Conservation (phyloP, 2,797 vertebrate genomes). For the Harpagifer antarcticus region DNA sequence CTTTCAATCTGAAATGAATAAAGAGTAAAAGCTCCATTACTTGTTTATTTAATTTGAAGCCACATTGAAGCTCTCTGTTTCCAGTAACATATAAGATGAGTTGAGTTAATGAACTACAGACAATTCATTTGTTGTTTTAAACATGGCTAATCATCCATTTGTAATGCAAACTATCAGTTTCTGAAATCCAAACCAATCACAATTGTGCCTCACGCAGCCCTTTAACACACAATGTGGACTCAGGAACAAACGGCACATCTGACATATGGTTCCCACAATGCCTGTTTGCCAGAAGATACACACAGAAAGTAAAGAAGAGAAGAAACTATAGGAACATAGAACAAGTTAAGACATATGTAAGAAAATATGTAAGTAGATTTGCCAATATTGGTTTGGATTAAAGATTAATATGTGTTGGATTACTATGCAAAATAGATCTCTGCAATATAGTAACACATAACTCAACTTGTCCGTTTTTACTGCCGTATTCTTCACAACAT, state of each 20-base stretch:
- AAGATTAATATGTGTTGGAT: background rate
- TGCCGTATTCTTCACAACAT: slow-evolving; percentile 4
- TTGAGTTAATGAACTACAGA: slow-evolving; percentile 47
- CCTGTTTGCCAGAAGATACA: slow-evolving; percentile 40
- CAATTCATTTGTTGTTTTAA: slow-evolving; percentile 44
- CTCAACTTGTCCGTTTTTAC: slow-evolving; percentile 12
- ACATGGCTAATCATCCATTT: slow-evolving; percentile 48
- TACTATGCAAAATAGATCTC: background rate
- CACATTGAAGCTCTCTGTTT: slow-evolving; percentile 61
- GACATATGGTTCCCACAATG: slow-evolving; percentile 39
- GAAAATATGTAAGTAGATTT: background rate
- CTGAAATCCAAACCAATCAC: slow-evolving; percentile 47
- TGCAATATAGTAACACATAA: background rate
- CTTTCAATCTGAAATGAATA: slow-evolving; percentile 56
- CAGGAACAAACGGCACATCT: slow-evolving; percentile 4
- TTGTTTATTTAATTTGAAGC: slow-evolving; percentile 65
- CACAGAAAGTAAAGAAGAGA: background rate
- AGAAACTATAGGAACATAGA: background rate
- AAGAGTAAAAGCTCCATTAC: slow-evolving; percentile 39
- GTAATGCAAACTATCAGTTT: slow-evolving; percentile 50
- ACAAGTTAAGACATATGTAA: background rate
- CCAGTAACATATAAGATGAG: slow-evolving; percentile 55
- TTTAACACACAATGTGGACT: slow-evolving; percentile 40
- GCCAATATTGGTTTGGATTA: background rate
- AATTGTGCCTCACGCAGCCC: slow-evolving; percentile 25